Base-by-base conservation (phyloP, 2,888 invertebrate species). In the Morinoia aosen region DNA sequence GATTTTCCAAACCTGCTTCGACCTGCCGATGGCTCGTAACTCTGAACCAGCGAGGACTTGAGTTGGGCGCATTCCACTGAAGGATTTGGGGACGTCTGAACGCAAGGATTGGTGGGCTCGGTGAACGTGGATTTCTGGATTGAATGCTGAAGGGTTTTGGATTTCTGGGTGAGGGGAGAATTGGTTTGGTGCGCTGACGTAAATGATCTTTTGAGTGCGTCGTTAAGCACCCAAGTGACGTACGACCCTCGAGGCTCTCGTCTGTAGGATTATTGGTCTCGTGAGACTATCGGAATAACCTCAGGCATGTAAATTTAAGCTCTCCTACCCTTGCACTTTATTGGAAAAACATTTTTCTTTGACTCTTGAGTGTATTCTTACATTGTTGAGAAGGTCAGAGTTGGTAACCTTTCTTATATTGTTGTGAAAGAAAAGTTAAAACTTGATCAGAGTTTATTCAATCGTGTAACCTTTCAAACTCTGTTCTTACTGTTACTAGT, bases 1-100 rank as follows among this genome's bases (percentile, higher is more conserved):
- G 90, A 90, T 90, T 90, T 90, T 90, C 90, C 14, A 90, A 90
- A 90, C 90, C 90, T 90, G 48, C 90, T 90, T 90, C 90, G 40
- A 90, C 90, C 40, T 90, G 90, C 40, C 90, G 90, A 90, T 90
- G n/a, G 90, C 39, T 90, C 90, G 90, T 90, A 90, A 39, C 76
- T 76, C 76, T 76, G 33, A 76, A 76, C 76, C 76, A 19, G 76
- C 76, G 25, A 76, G 76, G 76, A 76, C 76, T 76, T 76, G 76
- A 76, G 76, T 19, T 33, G 76, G 76, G 76, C 76, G 76, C 25
- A 76, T 76, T 76, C 25, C 76, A 76, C 76, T 76, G 76, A 33
- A 76, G 76, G 76, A 76, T 76, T 76, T 61, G 16, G 76, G 76
- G 76, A 76, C 8, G 25, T 10, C 76, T 25, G 76, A 76, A 8